Base-by-base conservation (phyloP, 2,888 invertebrate species). In the Sarcophaga rosellei region DNA sequence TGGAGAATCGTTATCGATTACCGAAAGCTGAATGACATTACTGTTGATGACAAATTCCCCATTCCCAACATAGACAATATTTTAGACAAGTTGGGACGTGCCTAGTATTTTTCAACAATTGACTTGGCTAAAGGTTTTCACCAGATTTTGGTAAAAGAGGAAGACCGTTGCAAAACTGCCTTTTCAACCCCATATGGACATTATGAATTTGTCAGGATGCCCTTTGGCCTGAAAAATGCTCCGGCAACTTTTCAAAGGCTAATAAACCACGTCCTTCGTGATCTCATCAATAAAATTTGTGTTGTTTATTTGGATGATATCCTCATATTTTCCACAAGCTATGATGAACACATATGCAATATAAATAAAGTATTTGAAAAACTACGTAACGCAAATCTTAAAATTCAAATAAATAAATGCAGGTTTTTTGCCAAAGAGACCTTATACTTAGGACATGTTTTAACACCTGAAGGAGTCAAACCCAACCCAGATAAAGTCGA, bases 221-320 rank as follows among this genome's bases (percentile, higher is more conserved):
- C 23, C 23, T 23, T 23, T 23, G 23, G 23, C 23, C 1, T 23
- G 3, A 23, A 23, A 23, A 23, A 23, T 23, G 23, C 23, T 23
- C 23, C 2, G 23, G 17, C 23, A 21, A 47, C 11, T 44, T 73
- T 6, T 44, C 73, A 3, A 47, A 47, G 4, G 63, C 44, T 45
- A 21, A 74, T 45, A 74, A 74, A 20, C 63, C 63, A 59, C 6
- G 59, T 59, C 59, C 17, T 59, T 59, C 17, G 17, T 15, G 17
- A 59, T 17, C 6, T 15, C n/a, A 59, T 10, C n/a, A 59, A 12
- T 59, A 23, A 23, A 23, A 23, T 23, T 23, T 23, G 23, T 23
- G 23, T 23, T 23, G 23, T 23, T 23, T 23, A 59, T 59, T 59
- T 59, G 59, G 59, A 59, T 17, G 59, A 59, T 59, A 59, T 59